A percentile compares a stretch with the other conserved stretches of the same genome.
These are phyloP conservation scores for Coendou prehensilis DNA, from an alignment of 2,797 vertebrate genomes.

Conservation along the genomic window DNA sequence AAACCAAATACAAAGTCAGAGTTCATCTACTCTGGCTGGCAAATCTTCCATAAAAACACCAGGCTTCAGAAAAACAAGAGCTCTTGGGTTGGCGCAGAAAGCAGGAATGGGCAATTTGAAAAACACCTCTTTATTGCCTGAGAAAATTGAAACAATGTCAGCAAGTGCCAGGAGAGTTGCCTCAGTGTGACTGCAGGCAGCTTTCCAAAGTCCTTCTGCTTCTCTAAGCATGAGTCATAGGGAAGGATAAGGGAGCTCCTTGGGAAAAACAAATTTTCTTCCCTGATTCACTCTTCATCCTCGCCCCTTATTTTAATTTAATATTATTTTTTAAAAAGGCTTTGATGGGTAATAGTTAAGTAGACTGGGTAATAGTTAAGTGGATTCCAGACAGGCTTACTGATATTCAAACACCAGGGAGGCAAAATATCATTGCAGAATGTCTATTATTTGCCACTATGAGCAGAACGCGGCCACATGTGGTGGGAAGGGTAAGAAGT, in stretches of 20 bases:
- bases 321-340: neutral
- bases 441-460: slow-evolving; percentile 82
- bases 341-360: slow-evolving; percentile 81
- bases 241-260: slow-evolving; percentile 69
- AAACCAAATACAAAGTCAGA: slow-evolving; percentile 60
- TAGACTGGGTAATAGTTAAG: slow-evolving; percentile 81
- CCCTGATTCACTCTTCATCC: slow-evolving; percentile 24
- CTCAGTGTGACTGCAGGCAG: slow-evolving; percentile 66
- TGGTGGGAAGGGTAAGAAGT: neutral
- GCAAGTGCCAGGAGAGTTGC: slow-evolving; percentile 69
- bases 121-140: slow-evolving; percentile 76
- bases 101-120: slow-evolving; percentile 71
- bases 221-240: slow-evolving; percentile 77
- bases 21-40: slow-evolving; percentile 57
- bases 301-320: neutral
- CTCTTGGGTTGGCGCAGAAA: slow-evolving; percentile 14
- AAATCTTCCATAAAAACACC: slow-evolving; percentile 21
- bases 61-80: slow-evolving; percentile 57
- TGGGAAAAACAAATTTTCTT: slow-evolving; percentile 73
- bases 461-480: slow-evolving; percentile 41
- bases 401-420: slow-evolving; percentile 78
- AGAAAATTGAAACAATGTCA: slow-evolving; percentile 64
- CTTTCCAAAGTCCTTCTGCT: slow-evolving; percentile 78
- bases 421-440: slow-evolving; percentile 75
- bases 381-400: slow-evolving; percentile 84